Conservation (phyloP, 2,113 vertebrate species). For the Solea solea region DNA sequence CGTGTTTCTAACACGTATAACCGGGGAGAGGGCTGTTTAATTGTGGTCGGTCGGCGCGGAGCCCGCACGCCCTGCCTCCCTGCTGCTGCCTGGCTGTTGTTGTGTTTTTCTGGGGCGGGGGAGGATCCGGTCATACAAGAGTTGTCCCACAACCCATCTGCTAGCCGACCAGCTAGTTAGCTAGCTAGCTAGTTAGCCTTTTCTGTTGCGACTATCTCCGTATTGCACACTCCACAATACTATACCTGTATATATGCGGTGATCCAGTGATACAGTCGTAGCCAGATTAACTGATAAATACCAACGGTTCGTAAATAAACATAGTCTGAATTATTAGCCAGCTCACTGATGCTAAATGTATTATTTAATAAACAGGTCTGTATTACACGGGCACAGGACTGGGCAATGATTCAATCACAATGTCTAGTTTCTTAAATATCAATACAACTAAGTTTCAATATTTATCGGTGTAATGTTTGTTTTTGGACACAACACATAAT, state of each 20-base stretch:
- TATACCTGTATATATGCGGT: background rate
- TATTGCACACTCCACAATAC: too few species aligned
- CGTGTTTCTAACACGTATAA: background rate
- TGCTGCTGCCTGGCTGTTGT: conserved; percentile 62
- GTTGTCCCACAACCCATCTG: conserved; percentile 53
- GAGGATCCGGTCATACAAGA: conserved; percentile 55
- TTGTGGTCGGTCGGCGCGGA: conserved; percentile 63
- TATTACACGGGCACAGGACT: too few species aligned
- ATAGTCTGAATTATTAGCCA: too few species aligned
- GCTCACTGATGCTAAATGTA: too few species aligned
- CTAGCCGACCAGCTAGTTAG: conserved; percentile 42
- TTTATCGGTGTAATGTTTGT: too few species aligned
- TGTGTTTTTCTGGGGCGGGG: conserved; percentile 71
- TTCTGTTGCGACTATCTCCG: background rate
- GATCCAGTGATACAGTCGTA: background rate
- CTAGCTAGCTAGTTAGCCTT: conserved; percentile 33
- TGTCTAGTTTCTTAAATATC: too few species aligned
- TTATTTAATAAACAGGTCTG: too few species aligned
- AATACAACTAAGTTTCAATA: too few species aligned
- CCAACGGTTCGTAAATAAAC: too few species aligned
- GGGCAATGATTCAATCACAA: too few species aligned
- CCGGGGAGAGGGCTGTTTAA: conserved; percentile 30
- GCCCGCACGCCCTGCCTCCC: conserved; percentile 61
- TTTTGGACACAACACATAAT: too few species aligned
- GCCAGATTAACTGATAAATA: too few species aligned